Evolutionary conservation across 2,888 invertebrate genomes (phyloP), one percentile per base, ranked within the genome.

Genomic region (Axea sp.): DNA sequence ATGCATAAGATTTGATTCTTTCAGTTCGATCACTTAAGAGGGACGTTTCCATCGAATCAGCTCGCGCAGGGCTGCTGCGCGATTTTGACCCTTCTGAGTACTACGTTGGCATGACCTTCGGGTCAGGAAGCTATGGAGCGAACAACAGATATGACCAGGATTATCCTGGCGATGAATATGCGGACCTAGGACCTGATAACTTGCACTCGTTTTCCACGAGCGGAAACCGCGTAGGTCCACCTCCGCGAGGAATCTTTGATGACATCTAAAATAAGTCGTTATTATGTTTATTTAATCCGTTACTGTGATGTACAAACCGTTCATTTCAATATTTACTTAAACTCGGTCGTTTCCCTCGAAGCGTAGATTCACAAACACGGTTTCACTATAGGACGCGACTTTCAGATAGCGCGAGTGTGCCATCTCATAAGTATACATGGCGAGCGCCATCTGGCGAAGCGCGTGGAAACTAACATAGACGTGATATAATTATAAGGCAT

Each of bases 191-290:
- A 24, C 80, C 84, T 3, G 84, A 85, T 45, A 88, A 87, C 76
- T 73, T 86, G 8, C 87, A 85, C 69, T 81, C 86, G 49, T 88
- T 88, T 77, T 86, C 88, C 37, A 78, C 83, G 8, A 87, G 86
- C 67, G 83, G 83, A 7, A 90, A 75, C 74, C 83, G 92, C 75
- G 90, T 92, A 79, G 92, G 92, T 0, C 91, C 91, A 69, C 93
- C 94, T 0, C 95, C 94, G 0, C 90, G 93, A 76, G 94, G 94
- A 5, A 90, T 96, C 67, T 96, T 96, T 78, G 95, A 96, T 84
- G 95, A 96, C 86, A 94, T 96, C 68, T 95, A 90, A 88, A 37
- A 14, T 8, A 3, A 31, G 7, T 3, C 3, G 4, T 31, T 9
- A 31, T 11, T 31, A 1, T 9, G 7, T 19, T 39, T 39, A 8